Evolutionary conservation across 35 echinoderm and acorn worm genomes (phyloP).

Genomic region (Apostichopus japonicus): DNA sequence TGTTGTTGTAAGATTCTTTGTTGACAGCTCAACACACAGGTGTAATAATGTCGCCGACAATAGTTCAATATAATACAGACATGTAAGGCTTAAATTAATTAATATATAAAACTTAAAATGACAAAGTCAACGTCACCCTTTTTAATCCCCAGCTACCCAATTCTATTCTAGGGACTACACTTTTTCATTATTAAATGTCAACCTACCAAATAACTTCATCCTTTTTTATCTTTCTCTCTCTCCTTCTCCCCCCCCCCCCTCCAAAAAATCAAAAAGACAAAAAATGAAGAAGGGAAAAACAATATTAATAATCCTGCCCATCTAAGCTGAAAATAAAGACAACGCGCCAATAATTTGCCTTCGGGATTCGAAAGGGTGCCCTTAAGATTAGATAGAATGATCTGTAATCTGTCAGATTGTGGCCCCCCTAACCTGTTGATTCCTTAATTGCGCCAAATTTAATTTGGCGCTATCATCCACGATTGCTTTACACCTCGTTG

Average conservation of each 20-base stretch:
- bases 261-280: too few species aligned
- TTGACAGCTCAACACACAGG: neutral
- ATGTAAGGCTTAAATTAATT: too few species aligned
- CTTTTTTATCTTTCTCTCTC: neutral
- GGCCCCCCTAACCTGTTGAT: slow-evolving; percentile 41
- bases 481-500: neutral
- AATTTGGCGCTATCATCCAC: slow-evolving; percentile 16
- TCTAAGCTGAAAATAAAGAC: neutral
- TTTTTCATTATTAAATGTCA: neutral
- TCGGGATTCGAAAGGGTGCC: neutral
- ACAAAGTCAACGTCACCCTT: too few species aligned
- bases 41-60: neutral
- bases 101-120: too few species aligned
- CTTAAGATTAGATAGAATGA: neutral
- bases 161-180: neutral
- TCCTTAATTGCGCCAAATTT: slow-evolving; percentile 30
- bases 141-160: neutral
- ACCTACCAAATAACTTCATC: neutral
- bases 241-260: neutral
- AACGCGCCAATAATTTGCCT: neutral
- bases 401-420: neutral
- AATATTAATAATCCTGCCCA: neutral
- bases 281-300: too few species aligned
- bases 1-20: neutral
- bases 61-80: neutral